These are phyloP conservation scores for Myotis planiceps DNA, from an alignment of 2,797 vertebrate genomes.

Conservation along the genomic window DNA sequence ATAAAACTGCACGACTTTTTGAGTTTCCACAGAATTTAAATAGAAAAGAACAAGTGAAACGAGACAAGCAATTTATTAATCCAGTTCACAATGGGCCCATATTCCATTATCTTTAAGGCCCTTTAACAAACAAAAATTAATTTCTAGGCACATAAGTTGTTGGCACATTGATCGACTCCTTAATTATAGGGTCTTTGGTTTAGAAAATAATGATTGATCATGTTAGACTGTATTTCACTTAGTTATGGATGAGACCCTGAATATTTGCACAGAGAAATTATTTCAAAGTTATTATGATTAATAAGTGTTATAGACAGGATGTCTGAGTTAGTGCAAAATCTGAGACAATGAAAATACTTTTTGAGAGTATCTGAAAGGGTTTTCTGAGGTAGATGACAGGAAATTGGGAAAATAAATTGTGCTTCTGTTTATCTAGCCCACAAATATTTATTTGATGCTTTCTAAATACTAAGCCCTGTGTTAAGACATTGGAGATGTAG, in stretches of 20 bases:
- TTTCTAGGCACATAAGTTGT: conserved; percentile 69
- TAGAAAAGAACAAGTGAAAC: conserved; percentile 43
- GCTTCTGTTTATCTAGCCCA: conserved; percentile 29
- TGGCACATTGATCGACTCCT: conserved; percentile 78
- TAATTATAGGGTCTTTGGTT: conserved; percentile 80
- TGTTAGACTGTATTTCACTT: conserved; percentile 71
- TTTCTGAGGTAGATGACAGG: conserved; percentile 38
- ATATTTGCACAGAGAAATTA: conserved; percentile 75
- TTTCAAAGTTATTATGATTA: conserved; percentile 80
- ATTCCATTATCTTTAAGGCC: conserved; percentile 69
- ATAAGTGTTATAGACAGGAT: conserved; percentile 72
- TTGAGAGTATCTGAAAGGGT: conserved; percentile 39
- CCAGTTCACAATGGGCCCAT: conserved; percentile 36
- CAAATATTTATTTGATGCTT: conserved; percentile 53
- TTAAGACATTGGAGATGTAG: not conserved
- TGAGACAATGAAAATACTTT: conserved; percentile 68
- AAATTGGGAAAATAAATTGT: conserved; percentile 56
- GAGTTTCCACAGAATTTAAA: conserved; percentile 51
- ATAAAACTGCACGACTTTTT: not conserved
- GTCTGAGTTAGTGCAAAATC: conserved; percentile 73
- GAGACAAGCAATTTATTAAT: conserved; percentile 62
- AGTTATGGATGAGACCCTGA: conserved; percentile 78
- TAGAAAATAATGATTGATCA: conserved; percentile 82
- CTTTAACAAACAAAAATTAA: conserved; percentile 82
- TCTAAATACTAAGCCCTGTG: not conserved